Evolutionary conservation across 2,113 vertebrate genomes (phyloP).

Genomic region (Craseonycteris thonglongyai): DNA sequence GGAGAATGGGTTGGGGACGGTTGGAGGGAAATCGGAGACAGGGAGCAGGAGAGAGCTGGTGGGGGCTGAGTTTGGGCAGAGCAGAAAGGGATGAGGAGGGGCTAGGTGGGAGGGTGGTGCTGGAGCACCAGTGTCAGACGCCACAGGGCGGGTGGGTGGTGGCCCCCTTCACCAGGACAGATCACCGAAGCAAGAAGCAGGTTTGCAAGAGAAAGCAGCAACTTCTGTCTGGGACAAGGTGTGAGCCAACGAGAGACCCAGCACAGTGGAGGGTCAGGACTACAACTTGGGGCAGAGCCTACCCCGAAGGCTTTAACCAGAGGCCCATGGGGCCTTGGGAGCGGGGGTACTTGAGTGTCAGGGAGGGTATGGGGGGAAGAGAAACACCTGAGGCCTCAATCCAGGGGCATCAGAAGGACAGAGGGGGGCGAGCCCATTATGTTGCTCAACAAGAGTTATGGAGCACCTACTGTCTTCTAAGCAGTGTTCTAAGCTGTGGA

Average conservation of each 20-base stretch:
- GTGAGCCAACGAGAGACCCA: background rate
- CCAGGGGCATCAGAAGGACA: background rate
- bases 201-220: background rate
- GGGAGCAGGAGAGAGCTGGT: background rate
- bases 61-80: accelerated
- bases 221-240: background rate
- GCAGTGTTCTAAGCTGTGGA: background rate
- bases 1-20: background rate
- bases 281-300: background rate
- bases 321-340: background rate
- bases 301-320: background rate
- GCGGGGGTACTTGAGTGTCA: no score
- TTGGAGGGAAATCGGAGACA: background rate
- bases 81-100: background rate
- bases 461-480: background rate
- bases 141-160: no score
- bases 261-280: accelerated
- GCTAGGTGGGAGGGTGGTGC: background rate
- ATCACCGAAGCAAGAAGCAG: background rate
- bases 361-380: background rate
- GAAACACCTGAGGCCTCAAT: background rate
- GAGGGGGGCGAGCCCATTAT: background rate
- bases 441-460: background rate
- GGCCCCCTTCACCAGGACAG: background rate
- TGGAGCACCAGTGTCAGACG: background rate